These are phyloP conservation scores for Tragelaphus buxtoni DNA, from an alignment of 2,113 vertebrate genomes.

Conservation along the genomic window DNA sequence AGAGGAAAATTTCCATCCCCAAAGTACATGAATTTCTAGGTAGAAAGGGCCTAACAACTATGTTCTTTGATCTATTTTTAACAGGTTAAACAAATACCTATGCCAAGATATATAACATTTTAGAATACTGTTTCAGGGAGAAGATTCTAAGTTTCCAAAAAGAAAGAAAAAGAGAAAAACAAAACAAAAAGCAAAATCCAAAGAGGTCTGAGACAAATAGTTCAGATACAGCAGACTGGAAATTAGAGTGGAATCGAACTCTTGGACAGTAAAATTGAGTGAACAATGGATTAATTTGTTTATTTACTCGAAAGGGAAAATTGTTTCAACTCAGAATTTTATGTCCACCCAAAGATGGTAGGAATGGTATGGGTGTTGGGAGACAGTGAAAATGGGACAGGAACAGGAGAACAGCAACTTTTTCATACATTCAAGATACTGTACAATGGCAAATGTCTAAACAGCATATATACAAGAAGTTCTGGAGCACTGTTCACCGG, in stretches of 20 bases:
- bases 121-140: background rate
- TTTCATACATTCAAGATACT: background rate
- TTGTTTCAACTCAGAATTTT: background rate
- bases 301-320: constrained; percentile 4
- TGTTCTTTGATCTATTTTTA: background rate
- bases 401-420: background rate
- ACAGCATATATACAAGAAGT: background rate
- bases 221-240: background rate
- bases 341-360: background rate
- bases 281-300: background rate
- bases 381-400: background rate
- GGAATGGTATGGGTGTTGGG: background rate
- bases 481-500: background rate
- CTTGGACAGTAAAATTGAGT: background rate
- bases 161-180: background rate
- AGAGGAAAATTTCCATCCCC: background rate
- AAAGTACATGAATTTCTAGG: background rate
- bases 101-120: background rate
- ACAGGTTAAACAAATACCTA: background rate
- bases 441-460: background rate
- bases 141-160: background rate
- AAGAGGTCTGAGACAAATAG: background rate
- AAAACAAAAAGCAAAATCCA: background rate
- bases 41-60: background rate
- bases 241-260: background rate